These are phyloP conservation scores for Sitta carolinensis DNA, from an alignment of 2,797 vertebrate genomes.

Conservation along the genomic window DNA sequence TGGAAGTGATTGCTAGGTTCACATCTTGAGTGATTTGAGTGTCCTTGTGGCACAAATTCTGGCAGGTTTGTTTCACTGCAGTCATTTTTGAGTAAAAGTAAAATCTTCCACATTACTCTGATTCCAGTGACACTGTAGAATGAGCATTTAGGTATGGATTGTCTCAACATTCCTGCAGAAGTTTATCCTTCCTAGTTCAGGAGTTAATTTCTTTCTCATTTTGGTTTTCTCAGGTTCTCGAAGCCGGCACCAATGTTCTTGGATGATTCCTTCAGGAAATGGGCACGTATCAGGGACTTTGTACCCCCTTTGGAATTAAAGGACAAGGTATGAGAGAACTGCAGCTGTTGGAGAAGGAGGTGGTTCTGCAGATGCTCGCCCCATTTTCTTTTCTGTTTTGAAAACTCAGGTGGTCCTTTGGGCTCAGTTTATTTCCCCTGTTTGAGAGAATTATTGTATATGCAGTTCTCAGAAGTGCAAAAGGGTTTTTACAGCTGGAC, in stretches of 20 bases:
- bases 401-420: background rate
- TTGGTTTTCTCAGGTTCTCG: conserved; percentile 83
- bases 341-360: background rate
- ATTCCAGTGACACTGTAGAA: background rate
- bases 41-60: background rate
- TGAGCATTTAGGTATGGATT: background rate
- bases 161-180: background rate
- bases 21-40: background rate
- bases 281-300: conserved; percentile 86
- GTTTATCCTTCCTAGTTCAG: background rate
- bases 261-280: conserved; percentile 89
- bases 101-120: background rate
- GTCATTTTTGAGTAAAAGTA: background rate
- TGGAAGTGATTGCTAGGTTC: background rate
- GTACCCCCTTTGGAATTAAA: conserved; percentile 94
- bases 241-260: conserved; percentile 94
- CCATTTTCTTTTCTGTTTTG: background rate
- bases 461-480: background rate
- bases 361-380: background rate
- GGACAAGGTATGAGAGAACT: conserved; percentile 88
- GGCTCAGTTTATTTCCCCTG: background rate
- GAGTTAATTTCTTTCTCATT: conserved; percentile 36
- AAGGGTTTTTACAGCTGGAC: background rate
- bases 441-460: background rate
- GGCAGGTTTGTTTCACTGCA: background rate